phyloP scores from a whole-genome alignment of 2,888 invertebrate species.

The Crioceris asparagi region DNA sequence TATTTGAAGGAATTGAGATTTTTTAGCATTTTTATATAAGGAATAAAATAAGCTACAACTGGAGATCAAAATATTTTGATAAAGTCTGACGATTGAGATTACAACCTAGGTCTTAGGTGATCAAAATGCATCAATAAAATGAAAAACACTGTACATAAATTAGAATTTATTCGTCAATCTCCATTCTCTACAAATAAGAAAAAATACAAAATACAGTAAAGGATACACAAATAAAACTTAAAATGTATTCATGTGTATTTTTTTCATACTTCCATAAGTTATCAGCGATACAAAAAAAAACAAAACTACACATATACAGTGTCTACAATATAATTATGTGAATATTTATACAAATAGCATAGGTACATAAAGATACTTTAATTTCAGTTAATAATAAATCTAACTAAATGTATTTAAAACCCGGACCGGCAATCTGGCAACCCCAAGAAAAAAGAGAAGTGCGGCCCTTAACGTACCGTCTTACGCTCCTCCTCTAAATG shows the following conservation, averaged over 20 bases:
- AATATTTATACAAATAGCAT: slow-evolving; percentile 40
- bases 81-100: too few relatives aligned
- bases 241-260: slow-evolving; percentile 35
- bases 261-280: too few relatives aligned
- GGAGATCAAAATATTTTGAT: too few relatives aligned
- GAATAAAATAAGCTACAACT: too few relatives aligned
- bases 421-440: slow-evolving; percentile 10
- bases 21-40: too few relatives aligned
- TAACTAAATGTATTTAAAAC: slow-evolving; percentile 19
- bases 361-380: slow-evolving; percentile 41
- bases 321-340: slow-evolving; percentile 37
- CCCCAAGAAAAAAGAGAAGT: slow-evolving; percentile 11
- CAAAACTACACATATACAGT: slow-evolving; percentile 41
- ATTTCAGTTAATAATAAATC: slow-evolving; percentile 27
- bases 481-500: slow-evolving; percentile 22
- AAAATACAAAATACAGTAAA: slow-evolving; percentile 27
- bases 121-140: too few relatives aligned
- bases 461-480: slow-evolving; percentile 38
- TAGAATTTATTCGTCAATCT: slow-evolving; percentile 21
- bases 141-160: slow-evolving; percentile 21
- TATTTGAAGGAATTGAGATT: too few relatives aligned
- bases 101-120: too few relatives aligned
- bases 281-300: slow-evolving; percentile 37
- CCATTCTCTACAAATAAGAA: slow-evolving; percentile 19
- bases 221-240: slow-evolving; percentile 25